These are phyloP conservation scores for Rhaphigaster nebulosa DNA, from an alignment of 2,888 invertebrate species.

Conservation along the genomic window DNA sequence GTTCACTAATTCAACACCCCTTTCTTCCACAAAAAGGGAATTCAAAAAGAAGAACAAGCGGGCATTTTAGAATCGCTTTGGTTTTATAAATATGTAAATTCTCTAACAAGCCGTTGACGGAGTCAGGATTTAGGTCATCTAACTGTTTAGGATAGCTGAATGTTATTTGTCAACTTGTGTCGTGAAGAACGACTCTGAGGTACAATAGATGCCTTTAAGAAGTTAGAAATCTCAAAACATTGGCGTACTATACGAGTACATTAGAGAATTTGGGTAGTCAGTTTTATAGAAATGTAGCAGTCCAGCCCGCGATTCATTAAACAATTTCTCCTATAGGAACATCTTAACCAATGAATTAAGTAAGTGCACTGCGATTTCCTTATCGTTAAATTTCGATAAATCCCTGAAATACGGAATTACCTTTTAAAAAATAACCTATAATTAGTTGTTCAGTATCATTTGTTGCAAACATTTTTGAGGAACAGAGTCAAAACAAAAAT, in stretches of 20 bases:
- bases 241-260: too few species aligned
- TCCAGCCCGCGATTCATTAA: not conserved
- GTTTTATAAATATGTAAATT: conserved; percentile 45
- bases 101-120: conserved; percentile 33
- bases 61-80: conserved; percentile 32
- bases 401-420: too few species aligned
- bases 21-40: conserved; percentile 25
- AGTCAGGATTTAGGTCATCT: not conserved
- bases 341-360: too few species aligned
- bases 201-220: not conserved
- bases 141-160: conserved; percentile 25
- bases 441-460: too few species aligned
- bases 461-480: too few species aligned
- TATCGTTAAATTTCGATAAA: too few species aligned
- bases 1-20: conserved; percentile 12
- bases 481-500: too few species aligned
- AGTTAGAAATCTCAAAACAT: not conserved
- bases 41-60: conserved; percentile 15
- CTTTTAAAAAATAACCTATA: too few species aligned
- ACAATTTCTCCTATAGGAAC: too few species aligned
- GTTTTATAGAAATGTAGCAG: not conserved
- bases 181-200: not conserved
- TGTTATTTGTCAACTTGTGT: conserved; percentile 27
- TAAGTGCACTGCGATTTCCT: too few species aligned
- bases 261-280: not conserved